These are phyloP conservation scores for Silurus glanis DNA, from an alignment of 2,113 vertebrate species.

Conservation along the genomic window DNA sequence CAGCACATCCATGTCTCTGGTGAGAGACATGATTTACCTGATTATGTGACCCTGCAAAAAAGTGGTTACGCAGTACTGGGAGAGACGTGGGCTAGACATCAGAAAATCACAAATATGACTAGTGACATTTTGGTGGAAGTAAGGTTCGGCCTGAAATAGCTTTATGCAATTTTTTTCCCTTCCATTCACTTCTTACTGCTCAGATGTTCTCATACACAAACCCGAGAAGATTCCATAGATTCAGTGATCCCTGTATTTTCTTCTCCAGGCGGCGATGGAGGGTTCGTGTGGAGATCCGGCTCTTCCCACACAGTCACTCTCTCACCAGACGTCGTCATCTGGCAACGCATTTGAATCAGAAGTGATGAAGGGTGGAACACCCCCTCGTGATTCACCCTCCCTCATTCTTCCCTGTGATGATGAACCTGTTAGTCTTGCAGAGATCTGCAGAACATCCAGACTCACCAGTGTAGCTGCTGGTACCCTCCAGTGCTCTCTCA, in stretches of 20 bases:
- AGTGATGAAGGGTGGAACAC: constrained; percentile 66
- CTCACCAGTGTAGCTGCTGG: constrained; percentile 79
- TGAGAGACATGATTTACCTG: constrained; percentile 62
- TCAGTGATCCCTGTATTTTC: background rate
- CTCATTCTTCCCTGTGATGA: constrained; percentile 74
- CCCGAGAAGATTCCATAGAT: too few relatives aligned
- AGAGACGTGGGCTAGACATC: background rate
- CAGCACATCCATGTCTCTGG: constrained; percentile 72
- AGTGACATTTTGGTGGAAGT: too few relatives aligned
- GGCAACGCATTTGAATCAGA: background rate
- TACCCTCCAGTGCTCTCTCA: constrained; percentile 78
- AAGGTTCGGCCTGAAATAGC: too few relatives aligned
- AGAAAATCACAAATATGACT: too few relatives aligned
- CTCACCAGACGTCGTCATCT: constrained; percentile 26
- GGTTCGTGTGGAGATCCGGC: constrained; percentile 46
- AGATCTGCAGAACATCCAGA: constrained; percentile 77
- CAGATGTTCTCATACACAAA: too few relatives aligned
- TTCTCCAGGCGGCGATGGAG: constrained; percentile 39
- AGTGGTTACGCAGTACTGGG: background rate
- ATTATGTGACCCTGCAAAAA: too few relatives aligned
- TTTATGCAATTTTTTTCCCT: too few relatives aligned
- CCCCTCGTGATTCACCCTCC: constrained; percentile 75
- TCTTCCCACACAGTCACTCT: constrained; percentile 47
- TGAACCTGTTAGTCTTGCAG: constrained; percentile 70
- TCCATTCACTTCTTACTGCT: too few relatives aligned